phyloP scores from a whole-genome alignment of 2,113 vertebrate genomes.

The Dicerorhinus sumatrensis region DNA sequence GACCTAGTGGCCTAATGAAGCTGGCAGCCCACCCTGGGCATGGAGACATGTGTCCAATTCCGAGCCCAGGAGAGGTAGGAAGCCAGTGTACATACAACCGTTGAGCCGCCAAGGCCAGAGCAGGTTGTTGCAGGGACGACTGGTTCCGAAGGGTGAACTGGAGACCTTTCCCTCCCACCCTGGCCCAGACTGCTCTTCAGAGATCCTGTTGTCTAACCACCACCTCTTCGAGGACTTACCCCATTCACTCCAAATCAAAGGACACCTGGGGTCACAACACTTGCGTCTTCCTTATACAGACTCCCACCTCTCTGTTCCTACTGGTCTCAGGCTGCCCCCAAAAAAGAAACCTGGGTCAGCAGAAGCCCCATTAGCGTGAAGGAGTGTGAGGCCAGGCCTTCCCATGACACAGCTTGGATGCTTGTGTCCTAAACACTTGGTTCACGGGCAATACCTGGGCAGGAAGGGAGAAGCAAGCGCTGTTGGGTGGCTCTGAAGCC shows the following conservation, averaged over 20 bases:
- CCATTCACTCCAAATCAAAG: background rate
- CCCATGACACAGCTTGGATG: accelerated
- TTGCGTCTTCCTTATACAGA: background rate
- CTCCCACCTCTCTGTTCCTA: background rate
- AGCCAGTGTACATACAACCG: background rate
- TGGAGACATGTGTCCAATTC: background rate
- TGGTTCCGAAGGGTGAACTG: background rate
- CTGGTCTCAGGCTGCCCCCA: background rate
- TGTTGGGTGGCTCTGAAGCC: background rate
- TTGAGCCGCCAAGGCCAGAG: background rate
- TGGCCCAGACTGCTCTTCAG: background rate
- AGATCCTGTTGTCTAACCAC: accelerated
- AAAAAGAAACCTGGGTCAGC: background rate
- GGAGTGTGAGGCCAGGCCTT: background rate
- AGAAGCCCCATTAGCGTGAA: accelerated
- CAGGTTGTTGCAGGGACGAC: accelerated
- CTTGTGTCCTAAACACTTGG: background rate
- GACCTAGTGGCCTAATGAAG: background rate
- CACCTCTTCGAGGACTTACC: accelerated
- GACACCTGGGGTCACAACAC: background rate
- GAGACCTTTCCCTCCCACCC: background rate
- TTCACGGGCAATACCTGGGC: accelerated
- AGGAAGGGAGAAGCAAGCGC: background rate
- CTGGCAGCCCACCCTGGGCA: background rate
- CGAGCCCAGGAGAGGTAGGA: background rate